Evolutionary conservation across 2,113 vertebrate genomes (phyloP).

Genomic region (Leptobrachium ailaonicum): DNA sequence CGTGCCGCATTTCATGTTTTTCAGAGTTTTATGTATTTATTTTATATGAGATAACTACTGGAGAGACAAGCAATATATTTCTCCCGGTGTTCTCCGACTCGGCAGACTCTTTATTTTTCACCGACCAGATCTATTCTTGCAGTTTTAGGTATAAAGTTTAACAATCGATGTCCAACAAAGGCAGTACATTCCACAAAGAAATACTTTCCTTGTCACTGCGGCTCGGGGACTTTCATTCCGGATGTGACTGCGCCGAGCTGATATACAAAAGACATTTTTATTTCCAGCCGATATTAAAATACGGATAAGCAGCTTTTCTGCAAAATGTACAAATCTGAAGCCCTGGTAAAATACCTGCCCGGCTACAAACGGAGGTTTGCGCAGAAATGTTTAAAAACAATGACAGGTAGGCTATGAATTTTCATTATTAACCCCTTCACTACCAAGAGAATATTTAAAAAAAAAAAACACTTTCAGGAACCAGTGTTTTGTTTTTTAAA

Average conservation of each 20-base stretch:
- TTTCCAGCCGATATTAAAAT: not conserved
- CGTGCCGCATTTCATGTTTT: constrained; percentile 10
- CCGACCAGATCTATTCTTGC: constrained; percentile 24
- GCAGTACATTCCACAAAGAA: constrained; percentile 43
- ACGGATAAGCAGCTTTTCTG: too few species aligned
- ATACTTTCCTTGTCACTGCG: constrained; percentile 44
- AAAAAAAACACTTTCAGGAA: too few species aligned
- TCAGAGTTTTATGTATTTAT: constrained; percentile 24
- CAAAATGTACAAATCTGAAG: too few species aligned
- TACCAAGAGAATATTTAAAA: too few species aligned
- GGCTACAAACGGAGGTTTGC: too few species aligned
- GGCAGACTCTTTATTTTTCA: not conserved
- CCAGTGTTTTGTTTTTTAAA: too few species aligned
- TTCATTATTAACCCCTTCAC: too few species aligned
- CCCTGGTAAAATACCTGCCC: too few species aligned
- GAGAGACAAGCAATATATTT: constrained; percentile 39
- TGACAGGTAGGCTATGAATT: too few species aligned
- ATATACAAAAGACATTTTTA: constrained; percentile 13
- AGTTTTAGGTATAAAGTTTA: constrained; percentile 42
- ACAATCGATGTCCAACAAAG: constrained; percentile 46
- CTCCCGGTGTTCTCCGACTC: constrained; percentile 6
- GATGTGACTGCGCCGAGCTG: constrained; percentile 37
- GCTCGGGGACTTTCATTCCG: constrained; percentile 38
- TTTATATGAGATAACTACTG: constrained; percentile 30
- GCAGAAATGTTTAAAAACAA: too few species aligned